A percentile compares a stretch with the other conserved stretches of the same genome.
These are phyloP conservation scores for Siphamia tubifer DNA, from an alignment of 2,113 vertebrate genomes.

Conservation along the genomic window DNA sequence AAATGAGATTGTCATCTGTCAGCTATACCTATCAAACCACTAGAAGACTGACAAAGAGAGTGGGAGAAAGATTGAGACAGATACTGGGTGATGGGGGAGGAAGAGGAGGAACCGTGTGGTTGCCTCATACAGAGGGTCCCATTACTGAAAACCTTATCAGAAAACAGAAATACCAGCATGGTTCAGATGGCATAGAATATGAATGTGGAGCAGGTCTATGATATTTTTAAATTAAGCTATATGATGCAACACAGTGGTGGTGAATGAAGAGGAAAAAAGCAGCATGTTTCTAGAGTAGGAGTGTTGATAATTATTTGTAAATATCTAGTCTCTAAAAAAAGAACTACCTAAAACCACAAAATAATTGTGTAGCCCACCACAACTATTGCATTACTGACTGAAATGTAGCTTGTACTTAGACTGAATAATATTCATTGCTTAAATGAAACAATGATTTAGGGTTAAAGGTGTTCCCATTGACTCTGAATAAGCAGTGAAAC, in stretches of 20 bases:
- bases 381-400: background rate
- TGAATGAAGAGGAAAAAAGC: background rate
- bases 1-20: conserved; percentile 78
- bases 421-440: background rate
- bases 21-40: conserved; percentile 64
- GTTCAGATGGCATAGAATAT: conserved; percentile 35
- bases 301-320: background rate
- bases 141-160: conserved; percentile 43
- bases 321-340: background rate
- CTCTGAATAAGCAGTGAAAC: background rate
- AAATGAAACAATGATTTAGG: background rate
- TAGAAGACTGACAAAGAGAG: conserved; percentile 60
- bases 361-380: background rate
- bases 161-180: conserved; percentile 5
- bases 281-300: background rate
- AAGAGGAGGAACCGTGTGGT: conserved; percentile 37
- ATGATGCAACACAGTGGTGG: background rate
- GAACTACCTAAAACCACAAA: background rate
- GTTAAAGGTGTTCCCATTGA: background rate
- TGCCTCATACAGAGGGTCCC: conserved; percentile 4
- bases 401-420: background rate
- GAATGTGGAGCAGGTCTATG: conserved; percentile 33
- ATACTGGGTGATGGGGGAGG: conserved; percentile 47
- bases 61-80: conserved; percentile 52
- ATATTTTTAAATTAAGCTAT: conserved; percentile 11